Percentiles rank a stretch among this genome's conserved stretches.
These are phyloP conservation scores for Scaptomyza graminum DNA, from an alignment of 1,140 invertebrate genomes.

Conservation along the genomic window DNA sequence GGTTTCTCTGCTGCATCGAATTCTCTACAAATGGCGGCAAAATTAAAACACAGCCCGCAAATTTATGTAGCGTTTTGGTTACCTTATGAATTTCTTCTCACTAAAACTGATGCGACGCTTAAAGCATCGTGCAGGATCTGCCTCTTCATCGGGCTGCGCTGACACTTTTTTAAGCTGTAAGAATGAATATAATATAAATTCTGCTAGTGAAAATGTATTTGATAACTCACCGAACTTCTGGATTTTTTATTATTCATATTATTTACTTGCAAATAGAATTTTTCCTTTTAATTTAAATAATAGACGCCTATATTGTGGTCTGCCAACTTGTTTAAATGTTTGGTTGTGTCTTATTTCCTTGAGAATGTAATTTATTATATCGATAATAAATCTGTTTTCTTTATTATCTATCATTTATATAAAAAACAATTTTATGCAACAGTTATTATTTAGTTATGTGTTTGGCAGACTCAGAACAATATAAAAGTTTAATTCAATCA, in stretches of 20 bases:
- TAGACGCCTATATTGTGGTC: conserved; percentile 25
- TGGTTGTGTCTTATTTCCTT: neutral
- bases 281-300: conserved; percentile 26
- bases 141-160: conserved; percentile 17
- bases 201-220: neutral
- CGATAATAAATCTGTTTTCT: no score
- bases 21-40: conserved; percentile 20
- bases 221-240: conserved; percentile 49
- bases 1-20: conserved; percentile 56
- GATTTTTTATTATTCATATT: conserved; percentile 52
- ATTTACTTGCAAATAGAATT: conserved; percentile 22
- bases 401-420: no score
- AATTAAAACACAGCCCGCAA: neutral
- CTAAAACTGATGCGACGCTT: conserved; percentile 70
- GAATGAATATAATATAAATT: neutral
- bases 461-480: no score
- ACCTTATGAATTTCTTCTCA: conserved; percentile 66
- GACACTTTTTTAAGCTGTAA: conserved; percentile 40
- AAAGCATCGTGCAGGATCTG: neutral
- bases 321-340: conserved; percentile 20
- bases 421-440: no score
- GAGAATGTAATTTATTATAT: conserved; percentile 5
- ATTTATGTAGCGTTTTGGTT: neutral
- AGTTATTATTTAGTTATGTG: no score
- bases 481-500: no score